Base-by-base conservation (phyloP, 2,797 vertebrate species). In the Chelonia mydas region DNA sequence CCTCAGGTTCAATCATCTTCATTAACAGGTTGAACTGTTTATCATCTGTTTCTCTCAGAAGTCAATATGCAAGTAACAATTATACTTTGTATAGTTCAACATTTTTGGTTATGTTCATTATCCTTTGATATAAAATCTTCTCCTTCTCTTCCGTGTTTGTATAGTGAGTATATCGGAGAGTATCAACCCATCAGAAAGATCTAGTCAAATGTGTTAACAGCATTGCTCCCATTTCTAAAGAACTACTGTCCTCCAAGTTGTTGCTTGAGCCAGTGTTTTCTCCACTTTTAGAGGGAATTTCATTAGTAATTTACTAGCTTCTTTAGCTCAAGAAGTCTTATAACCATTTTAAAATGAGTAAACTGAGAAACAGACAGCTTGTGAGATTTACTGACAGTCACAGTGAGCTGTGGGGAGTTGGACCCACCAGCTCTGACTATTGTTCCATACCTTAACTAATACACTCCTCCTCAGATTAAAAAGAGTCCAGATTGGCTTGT, bases 241-340 rank as follows among this genome's bases (percentile, higher is more conserved):
- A 59, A 78, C 65, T 11, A 2, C 19, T 28, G 37, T 85, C 5
- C 53, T n/a, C 55, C 31, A 47, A 11, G 0, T 57, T 59, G 13
- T 17, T 59, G 82, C 76, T 82, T 37, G 25, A 84, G 59, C 5
- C 16, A 57, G 16, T 41, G 13, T 21, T 54, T 54, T 54, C 53
- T 54, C 53, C 47, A 53, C 78, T 15, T 0, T 57, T 13, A 57
- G 6, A 74, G 65, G 88, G 74, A 87, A 78, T 3, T 3, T 5
- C 45, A 0, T 28, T 16, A 50, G 53, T 65, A 65, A 68, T 37
- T 68, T n/a, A n/a, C 33, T n/a, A 68, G 61, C 9, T 31, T 59
- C 31, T 65, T 85, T 3, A 11, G 21, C 2, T 51, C 68, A 23
- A 27, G 76, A 23, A 0, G 0, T 27, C 85, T 54, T 68, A 65